Evolutionary conservation across 2,888 invertebrate genomes (phyloP).

Genomic region (Amphimallon solstitiale): DNA sequence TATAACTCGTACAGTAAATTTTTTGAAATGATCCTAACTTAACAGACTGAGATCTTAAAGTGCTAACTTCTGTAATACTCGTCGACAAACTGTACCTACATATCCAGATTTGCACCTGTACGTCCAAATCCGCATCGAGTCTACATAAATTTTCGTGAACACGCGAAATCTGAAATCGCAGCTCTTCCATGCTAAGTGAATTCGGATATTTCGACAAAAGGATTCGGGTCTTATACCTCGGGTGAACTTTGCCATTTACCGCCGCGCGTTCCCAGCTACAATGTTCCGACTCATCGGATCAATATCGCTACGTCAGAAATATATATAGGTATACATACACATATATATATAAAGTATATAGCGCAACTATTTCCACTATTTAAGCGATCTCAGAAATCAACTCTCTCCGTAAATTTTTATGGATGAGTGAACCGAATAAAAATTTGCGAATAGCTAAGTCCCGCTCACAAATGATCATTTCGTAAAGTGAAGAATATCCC

Average conservation of each 20-base stretch:
- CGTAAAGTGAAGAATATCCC: too few relatives aligned
- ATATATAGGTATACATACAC: constrained; percentile 3
- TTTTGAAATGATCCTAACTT: too few relatives aligned
- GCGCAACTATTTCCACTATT: too few relatives aligned
- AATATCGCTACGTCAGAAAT: constrained; percentile 21
- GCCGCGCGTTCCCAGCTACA: background rate
- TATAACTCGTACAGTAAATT: too few relatives aligned
- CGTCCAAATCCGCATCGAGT: background rate
- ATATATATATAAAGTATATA: background rate
- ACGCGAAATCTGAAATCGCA: background rate
- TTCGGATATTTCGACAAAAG: constrained; percentile 19
- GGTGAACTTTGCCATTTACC: constrained; percentile 28
- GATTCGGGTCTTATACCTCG: constrained; percentile 12
- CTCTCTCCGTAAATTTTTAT: too few relatives aligned
- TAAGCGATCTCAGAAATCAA: background rate
- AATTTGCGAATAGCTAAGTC: too few relatives aligned
- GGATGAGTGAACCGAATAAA: too few relatives aligned
- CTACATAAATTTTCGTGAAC: background rate
- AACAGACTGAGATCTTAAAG: too few relatives aligned
- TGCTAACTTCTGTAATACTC: too few relatives aligned
- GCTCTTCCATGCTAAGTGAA: constrained; percentile 7
- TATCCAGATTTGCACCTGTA: too few relatives aligned
- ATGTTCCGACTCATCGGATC: background rate
- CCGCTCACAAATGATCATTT: too few relatives aligned
- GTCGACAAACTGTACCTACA: too few relatives aligned